Evolutionary conservation across 1,140 invertebrate genomes (phyloP), one percentile per base, ranked within the genome.

Genomic region (Meloidogyne floridensis): DNA sequence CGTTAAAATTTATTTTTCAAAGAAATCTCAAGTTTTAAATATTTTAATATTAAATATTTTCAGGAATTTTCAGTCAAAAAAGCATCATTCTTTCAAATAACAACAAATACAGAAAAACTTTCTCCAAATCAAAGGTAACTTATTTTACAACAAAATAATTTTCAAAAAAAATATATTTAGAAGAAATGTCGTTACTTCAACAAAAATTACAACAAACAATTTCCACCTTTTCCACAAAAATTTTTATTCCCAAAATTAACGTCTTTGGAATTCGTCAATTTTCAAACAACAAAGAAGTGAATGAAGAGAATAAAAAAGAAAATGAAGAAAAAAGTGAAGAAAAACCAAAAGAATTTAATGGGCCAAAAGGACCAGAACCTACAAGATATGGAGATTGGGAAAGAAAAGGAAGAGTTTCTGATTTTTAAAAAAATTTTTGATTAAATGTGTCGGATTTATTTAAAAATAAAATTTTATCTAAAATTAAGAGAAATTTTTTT

Each of bases 301-400:
- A n/a, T 8, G 7, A 65, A 65, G 59, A 18, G n/a, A 65, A 65
- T 6, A 3, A 15, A 18, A 65, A n/a, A n/a, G n/a, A 65, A 18
- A n/a, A 11, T 15, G 6, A n/a, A 59, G 13, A 59, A 4, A n/a
- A 15, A 65, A 65, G n/a, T 65, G 59, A 65, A n/a, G 59, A 65
- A 6, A 65, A 65, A 65, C 59, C 15, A 72, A 79, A 72, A 72
- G 77, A 79, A 18, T 79, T 95, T 80, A 95, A 95, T 82, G 97
- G 98, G 11, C 98, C 97, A 10, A 92, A 93, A 88, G 98, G 98
- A 32, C 97, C 96, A 3, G 97, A 99, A 92, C 98, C 98, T 53
- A 99, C 98, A 53, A 92, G 97, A 85, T 99, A 97, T 92, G 97
- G 97, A 5, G 98, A 99, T 92, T 99, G 98, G 97, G 98, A 99